Base-by-base conservation (phyloP, 2,113 vertebrate genomes). In the Callaeas wilsoni region DNA sequence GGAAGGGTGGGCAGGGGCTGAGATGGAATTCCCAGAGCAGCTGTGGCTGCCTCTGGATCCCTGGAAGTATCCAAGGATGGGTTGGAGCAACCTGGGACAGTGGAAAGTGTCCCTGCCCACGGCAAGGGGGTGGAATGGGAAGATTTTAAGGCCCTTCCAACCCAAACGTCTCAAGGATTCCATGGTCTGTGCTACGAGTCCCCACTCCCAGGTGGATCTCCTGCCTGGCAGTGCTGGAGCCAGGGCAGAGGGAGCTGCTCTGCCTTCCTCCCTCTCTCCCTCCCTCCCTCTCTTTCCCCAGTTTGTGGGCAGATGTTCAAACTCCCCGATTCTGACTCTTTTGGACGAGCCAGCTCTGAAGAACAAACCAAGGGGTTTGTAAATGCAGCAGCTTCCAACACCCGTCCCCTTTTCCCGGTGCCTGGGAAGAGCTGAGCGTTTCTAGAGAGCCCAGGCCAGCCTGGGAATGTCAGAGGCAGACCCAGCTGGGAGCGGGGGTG, bases 31-130 rank as follows among this genome's bases (percentile, higher is more conserved):
- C 9, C 25, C 87, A 26, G 39, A 60, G 16, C 0, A 47, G 87
- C 53, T 68, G 30, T 12, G 68, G 33, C 52, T 52, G 44, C 27
- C 18, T 32, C 59, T 83, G 68, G 41, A 46, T 46, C 41, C 49
- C 41, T 74, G 68, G 59, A 0, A 57, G 12, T 57, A 32, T 0
- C 32, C 86, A 9, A 13, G 37, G 59, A 35, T 52, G 16, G 32
- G 18, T 0, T 88, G 42, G 68, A 73, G 1, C 35, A 3, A 0
- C 5, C 22, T 33, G 37, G 37, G 12, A 13, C 0, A 10, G 10
- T 6, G 33, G 33, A 0, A 65, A 4, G 8, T 57, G 59, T 70
- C n/a, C 30, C 56, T 55, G 49, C 2, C 37, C 22, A 7, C 10
- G 44, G 32, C 56, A 70, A 22, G 26, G 22, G 33, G 23, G 20